Evolutionary conservation across 2,113 vertebrate genomes (phyloP).

Genomic region (Orycteropus afer): DNA sequence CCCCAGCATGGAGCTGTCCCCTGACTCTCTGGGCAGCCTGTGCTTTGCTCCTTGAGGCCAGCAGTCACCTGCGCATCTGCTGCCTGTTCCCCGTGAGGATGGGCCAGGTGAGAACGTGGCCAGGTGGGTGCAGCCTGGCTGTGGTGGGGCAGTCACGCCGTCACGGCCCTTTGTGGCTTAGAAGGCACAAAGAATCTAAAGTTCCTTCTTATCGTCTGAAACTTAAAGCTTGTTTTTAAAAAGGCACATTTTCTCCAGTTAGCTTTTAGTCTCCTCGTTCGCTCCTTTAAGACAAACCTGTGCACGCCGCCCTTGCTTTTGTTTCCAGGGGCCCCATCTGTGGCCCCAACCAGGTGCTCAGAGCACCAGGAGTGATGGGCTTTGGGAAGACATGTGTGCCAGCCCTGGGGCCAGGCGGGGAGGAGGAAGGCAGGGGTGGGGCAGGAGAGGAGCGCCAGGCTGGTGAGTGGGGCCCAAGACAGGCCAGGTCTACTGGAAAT

Average conservation of each 20-base stretch:
- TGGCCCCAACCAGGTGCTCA: no score
- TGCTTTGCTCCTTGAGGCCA: background rate
- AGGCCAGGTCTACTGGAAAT: background rate
- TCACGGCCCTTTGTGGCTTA: background rate
- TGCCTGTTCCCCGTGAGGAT: accelerated
- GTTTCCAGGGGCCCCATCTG: background rate
- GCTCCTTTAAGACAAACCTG: background rate
- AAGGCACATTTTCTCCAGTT: background rate
- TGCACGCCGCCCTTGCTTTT: background rate
- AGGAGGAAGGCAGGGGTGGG: background rate
- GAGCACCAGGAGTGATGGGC: background rate
- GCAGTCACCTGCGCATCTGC: background rate
- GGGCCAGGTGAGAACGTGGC: background rate
- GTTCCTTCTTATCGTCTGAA: background rate
- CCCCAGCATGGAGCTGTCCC: accelerated
- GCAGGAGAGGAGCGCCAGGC: background rate
- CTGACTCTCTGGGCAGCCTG: accelerated
- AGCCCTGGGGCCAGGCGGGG: background rate
- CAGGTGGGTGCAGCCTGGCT: background rate
- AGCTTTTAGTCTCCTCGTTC: background rate
- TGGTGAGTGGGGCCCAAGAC: background rate
- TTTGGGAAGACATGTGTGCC: accelerated
- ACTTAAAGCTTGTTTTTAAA: background rate
- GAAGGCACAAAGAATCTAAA: accelerated
- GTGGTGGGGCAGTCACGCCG: accelerated